phyloP scores from a whole-genome alignment of 2,888 invertebrate species.

The Dioctria linearis region DNA sequence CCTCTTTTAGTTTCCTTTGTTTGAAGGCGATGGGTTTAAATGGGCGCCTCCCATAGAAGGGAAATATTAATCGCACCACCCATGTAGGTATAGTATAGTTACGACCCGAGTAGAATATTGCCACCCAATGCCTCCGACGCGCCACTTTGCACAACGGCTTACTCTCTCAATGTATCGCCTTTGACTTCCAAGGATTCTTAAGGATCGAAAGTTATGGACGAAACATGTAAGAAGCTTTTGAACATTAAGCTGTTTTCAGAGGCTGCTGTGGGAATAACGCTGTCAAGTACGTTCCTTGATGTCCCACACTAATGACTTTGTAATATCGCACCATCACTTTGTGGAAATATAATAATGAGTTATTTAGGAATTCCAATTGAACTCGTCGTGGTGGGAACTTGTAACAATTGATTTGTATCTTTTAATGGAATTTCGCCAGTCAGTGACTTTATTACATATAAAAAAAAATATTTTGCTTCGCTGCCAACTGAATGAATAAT shows the following conservation, averaged over 20 bases:
- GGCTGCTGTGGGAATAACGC: not conserved
- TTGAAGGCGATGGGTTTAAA: not conserved
- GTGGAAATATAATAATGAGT: no score
- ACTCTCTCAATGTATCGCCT: constrained; percentile 14
- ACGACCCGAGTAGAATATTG: constrained; percentile 10
- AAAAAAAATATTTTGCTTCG: no score
- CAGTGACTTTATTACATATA: no score
- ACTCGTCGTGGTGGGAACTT: no score
- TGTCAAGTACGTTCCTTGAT: constrained; percentile 2
- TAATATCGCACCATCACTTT: not conserved
- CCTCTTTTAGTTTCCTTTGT: constrained; percentile 23
- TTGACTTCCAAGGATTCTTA: constrained; percentile 2
- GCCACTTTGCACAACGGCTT: not conserved
- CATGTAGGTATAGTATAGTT: not conserved
- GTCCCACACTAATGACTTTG: not conserved
- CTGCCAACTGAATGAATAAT: no score
- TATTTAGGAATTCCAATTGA: no score
- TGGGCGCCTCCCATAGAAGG: not conserved
- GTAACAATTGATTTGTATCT: no score
- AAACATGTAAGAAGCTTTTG: constrained; percentile 10
- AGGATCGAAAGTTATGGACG: constrained; percentile 17
- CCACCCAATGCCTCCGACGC: not conserved
- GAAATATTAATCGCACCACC: constrained; percentile 30
- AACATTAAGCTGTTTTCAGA: not conserved
- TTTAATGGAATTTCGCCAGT: no score